Evolutionary conservation across 92 coral and sea anemone species (phyloP), one percentile per base, ranked within the genome.

Genomic region (Heliopora coerulea): DNA sequence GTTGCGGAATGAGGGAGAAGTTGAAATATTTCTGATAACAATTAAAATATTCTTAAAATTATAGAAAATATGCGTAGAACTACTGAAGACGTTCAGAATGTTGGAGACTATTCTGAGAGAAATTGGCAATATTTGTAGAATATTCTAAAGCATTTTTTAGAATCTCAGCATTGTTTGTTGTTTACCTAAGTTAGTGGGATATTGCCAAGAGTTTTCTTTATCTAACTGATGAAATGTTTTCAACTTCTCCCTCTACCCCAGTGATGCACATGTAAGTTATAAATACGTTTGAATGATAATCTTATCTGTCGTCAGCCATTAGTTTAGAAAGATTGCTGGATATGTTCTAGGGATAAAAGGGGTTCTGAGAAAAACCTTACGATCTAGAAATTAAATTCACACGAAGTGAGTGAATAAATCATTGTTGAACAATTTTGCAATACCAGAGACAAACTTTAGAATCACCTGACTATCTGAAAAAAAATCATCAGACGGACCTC

Each of bases 251-350:
- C 59, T 59, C 59, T 44, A 67, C 74, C 23, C 1, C 59, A 35
- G 74, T 44, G 74, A 67, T 67, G 59, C 26, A 46, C 25, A 25
- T 67, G 74, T 67, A 67, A 67, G 49, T 67, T 67, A 67, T 67
- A 21, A 67, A 67, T 63, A 63, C 70, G 46, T 67, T 67, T 67
- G 41, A 23, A 44, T 48, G 39, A 67, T 67, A 44, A 44, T 67
- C 49, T 44, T 15, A 56, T 67, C 72, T 39, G 24, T 65, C 50
- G 21, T 34, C 21, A 35, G 54, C 48, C 27, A 12, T 20, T 48
- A 67, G 74, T 41, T 67, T 44, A 35, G 39, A 56, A 27, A 67
- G 74, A 35, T 27, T 58, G 33, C 14, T 67, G 49, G 23, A 13
- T 25, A 56, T 58, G 49, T 67, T 31, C 49, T 67, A 29, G 58